Evolutionary conservation across 2,113 vertebrate genomes (phyloP).

Genomic region (Hippoglossus stenolepis): DNA sequence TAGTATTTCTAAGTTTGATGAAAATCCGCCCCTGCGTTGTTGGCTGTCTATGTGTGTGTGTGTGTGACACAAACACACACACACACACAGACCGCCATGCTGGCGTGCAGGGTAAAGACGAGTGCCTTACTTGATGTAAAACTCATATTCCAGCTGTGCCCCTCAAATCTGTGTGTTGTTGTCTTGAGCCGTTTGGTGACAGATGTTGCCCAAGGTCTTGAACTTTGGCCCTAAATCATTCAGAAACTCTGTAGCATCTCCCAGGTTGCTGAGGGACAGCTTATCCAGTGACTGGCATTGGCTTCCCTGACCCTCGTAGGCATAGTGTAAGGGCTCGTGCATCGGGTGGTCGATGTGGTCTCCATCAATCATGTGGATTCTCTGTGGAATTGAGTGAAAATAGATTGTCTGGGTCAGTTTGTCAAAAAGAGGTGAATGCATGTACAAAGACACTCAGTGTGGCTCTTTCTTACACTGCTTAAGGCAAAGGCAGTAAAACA

Average conservation of each 20-base stretch:
- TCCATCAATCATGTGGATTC: conserved; percentile 11
- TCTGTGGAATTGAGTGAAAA: conserved; percentile 66
- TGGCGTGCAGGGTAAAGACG: no score
- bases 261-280: conserved; percentile 51
- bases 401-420: background rate
- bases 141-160: background rate
- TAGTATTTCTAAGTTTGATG: no score
- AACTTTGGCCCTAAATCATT: conserved; percentile 77
- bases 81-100: no score
- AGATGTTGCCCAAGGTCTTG: conserved; percentile 65
- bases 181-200: conserved; percentile 27
- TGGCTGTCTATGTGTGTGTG: no score
- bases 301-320: conserved; percentile 78
- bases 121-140: no score
- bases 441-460: background rate
- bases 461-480: background rate
- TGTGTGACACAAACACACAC: no score
- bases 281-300: conserved; percentile 61
- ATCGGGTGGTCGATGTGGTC: background rate
- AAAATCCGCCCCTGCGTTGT: no score
- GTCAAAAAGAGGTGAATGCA: background rate
- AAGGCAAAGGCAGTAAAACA: background rate
- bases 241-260: conserved; percentile 68
- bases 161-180: conserved; percentile 52
- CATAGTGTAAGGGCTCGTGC: conserved; percentile 65